Base-by-base conservation (phyloP, 2,888 invertebrate genomes). In the Drosophila flavopinicola region DNA sequence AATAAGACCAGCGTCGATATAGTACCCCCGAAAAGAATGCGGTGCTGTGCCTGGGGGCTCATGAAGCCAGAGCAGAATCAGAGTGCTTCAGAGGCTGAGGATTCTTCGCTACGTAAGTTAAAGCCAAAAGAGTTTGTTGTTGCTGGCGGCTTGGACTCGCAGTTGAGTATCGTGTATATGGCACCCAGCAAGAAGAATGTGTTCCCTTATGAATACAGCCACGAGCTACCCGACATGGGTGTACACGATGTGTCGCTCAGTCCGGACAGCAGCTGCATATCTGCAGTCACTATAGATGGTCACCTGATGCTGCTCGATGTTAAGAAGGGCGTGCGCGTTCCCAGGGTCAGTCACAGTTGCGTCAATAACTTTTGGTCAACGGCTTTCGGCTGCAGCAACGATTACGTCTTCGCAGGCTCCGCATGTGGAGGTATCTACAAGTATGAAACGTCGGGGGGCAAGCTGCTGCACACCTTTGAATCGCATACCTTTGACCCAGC, bases 41-140 rank as follows among this genome's bases (percentile, higher is more conserved):
- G 66, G 61, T 53, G 76, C 13, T 74, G 73, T 38, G 61, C 42
- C 17, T 74, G 73, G 72, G 73, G 73, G 2, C 3, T 48, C 3
- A 27, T 58, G 5, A 25, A 35, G 13, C 38, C 15, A 1, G 42
- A 39, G 10, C 6, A 9, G 1, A 32, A 3, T 15, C 23, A 37
- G 10, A 15, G 4, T 5, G 10, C 32, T n/a, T 15, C 33, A 9
- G 35, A 30, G 9, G 39, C 45, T n/a, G 53, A 48, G 0, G 30
- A 52, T 1, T 6, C 6, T 0, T 5, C 23, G 2, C n/a, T 9
- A 0, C 10, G 7, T 5, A 32, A 9, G n/a, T 3, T n/a, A 1
- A 57, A 23, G 6, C 41, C 56, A 13, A 66, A 51, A 11, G 77
- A 74, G 29, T 74, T 76, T 41, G 45, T 74, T 3, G 23, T 66